Conservation (phyloP, 2,888 invertebrate genomes). For the Eumerus sabulonum region DNA sequence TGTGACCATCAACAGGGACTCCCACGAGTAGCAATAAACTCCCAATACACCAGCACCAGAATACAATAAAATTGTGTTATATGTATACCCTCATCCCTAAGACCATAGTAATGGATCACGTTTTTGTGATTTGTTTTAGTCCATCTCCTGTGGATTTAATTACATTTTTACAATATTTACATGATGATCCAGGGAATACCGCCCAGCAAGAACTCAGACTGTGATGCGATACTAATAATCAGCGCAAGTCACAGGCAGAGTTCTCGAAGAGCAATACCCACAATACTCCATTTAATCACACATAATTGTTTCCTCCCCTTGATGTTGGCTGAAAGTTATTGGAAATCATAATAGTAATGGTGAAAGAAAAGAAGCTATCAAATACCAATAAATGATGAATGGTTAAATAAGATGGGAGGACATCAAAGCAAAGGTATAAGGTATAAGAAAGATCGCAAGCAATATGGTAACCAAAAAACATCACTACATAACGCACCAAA, state of each 20-base stretch:
- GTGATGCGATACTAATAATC: constrained; percentile 86
- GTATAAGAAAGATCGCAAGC: too few species aligned
- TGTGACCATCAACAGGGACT: too few species aligned
- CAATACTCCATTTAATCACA: background rate
- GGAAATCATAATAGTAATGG: constrained; percentile 1
- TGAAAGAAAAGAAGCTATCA: constrained; percentile 9
- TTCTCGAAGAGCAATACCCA: constrained; percentile 81
- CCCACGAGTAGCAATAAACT: too few species aligned
- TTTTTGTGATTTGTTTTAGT: constrained; percentile 10
- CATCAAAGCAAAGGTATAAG: constrained; percentile 8
- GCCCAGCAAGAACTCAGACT: constrained; percentile 97
- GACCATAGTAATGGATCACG: too few species aligned
- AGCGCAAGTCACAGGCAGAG: constrained; percentile 91
- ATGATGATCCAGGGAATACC: constrained; percentile 78
- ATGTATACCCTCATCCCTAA: too few species aligned
- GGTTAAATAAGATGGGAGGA: constrained; percentile 1
- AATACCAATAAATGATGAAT: constrained; percentile 9
- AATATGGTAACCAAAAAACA: too few species aligned
- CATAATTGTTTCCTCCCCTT: background rate
- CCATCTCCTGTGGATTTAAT: constrained; percentile 28
- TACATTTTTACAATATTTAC: constrained; percentile 70
- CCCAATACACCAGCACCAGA: too few species aligned
- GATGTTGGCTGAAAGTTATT: constrained; percentile 1
- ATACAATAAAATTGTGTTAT: too few species aligned
- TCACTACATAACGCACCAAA: too few species aligned